Evolutionary conservation across 1,140 invertebrate genomes (phyloP).

Genomic region (Propsilocerus akamusi): DNA sequence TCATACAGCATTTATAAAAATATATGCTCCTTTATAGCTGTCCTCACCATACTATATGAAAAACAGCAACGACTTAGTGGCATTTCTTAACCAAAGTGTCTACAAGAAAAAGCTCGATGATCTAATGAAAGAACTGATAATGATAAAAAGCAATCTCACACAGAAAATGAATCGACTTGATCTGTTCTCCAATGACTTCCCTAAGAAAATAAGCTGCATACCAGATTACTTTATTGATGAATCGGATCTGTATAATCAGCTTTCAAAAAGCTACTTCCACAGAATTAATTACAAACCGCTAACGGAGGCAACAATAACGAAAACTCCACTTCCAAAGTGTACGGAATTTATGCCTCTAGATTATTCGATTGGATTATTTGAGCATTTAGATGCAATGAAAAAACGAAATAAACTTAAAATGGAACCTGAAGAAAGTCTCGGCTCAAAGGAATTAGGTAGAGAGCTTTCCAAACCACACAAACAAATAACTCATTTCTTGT

Average conservation of each 20-base stretch:
- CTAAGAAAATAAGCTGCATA: conserved; percentile 19
- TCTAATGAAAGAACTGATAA: conserved; percentile 15
- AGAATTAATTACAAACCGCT: conserved; percentile 4
- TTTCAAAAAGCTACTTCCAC: conserved; percentile 9
- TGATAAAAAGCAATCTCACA: conserved; percentile 16
- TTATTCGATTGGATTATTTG: conserved; percentile 61
- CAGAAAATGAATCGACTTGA: conserved; percentile 18
- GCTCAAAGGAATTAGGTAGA: conserved; percentile 38
- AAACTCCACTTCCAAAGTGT: conserved; percentile 42
- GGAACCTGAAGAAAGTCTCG: conserved; percentile 41
- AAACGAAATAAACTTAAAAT: conserved; percentile 40
- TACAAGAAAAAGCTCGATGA: conserved; percentile 19
- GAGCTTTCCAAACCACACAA: too few species aligned
- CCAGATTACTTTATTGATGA: conserved; percentile 18
- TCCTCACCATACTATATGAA: conserved; percentile 55
- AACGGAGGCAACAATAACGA: conserved; percentile 12
- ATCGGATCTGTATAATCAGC: conserved; percentile 16
- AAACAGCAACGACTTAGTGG: conserved; percentile 58
- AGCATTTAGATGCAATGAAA: conserved; percentile 53
- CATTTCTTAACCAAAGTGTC: conserved; percentile 63
- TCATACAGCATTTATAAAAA: too few species aligned
- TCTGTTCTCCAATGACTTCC: conserved; percentile 17
- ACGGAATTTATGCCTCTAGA: conserved; percentile 38
- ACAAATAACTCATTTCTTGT: too few species aligned
- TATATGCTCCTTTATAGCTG: not conserved